A percentile compares a stretch with the other conserved stretches of the same genome.
Conservation (phyloP, 2,113 vertebrate genomes). For the Cynoglossus semilaevis region DNA sequence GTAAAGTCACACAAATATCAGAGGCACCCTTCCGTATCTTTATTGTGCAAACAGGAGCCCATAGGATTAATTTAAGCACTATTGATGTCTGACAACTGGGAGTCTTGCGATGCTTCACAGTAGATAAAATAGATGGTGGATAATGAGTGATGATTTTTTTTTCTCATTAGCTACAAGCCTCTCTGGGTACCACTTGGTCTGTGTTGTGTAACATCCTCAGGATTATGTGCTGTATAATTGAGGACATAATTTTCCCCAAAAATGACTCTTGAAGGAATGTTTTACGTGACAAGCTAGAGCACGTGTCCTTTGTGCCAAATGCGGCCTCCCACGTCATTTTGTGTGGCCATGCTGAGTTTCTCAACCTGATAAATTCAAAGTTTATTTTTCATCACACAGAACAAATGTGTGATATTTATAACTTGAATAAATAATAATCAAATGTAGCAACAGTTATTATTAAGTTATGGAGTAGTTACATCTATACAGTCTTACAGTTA, state of each 20-base stretch:
- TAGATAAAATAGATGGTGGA: slow-evolving; percentile 75
- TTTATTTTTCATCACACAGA: no score
- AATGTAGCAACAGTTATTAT: no score
- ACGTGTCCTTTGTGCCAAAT: no score
- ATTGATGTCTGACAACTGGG: slow-evolving; percentile 75
- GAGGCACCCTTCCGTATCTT: slow-evolving; percentile 68
- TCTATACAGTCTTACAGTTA: background rate
- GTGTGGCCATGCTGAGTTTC: no score
- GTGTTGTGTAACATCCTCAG: slow-evolving; percentile 62
- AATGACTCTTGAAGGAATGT: no score
- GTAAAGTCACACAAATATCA: slow-evolving; percentile 70
- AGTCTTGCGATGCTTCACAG: slow-evolving; percentile 65
- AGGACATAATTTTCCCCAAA: no score
- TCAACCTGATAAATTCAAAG: no score
- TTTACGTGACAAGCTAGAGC: no score
- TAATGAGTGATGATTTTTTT: slow-evolving; percentile 62
- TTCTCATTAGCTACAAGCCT: slow-evolving; percentile 54
- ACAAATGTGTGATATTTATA: no score
- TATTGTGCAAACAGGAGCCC: slow-evolving; percentile 70
- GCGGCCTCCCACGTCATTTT: no score
- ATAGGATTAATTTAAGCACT: slow-evolving; percentile 71
- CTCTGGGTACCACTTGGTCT: slow-evolving; percentile 50
- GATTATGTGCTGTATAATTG: slow-evolving; percentile 4
- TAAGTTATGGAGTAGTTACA: no score
- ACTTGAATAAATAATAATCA: no score